Conservation (phyloP, 2,113 vertebrate species). For the Brachyhypopomus gauderio region DNA sequence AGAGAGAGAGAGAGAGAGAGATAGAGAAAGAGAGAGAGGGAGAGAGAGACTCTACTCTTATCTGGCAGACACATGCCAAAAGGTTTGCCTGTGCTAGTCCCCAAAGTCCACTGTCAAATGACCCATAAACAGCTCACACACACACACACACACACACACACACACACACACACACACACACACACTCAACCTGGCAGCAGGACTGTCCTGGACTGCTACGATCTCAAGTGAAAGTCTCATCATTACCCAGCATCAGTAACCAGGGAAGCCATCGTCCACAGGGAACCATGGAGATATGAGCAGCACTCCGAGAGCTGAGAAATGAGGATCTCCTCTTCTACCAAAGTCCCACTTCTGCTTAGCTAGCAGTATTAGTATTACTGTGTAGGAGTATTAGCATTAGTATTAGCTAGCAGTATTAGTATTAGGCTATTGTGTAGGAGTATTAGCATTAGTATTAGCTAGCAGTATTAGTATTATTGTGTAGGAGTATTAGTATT, state of each 20-base stretch:
- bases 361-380: not conserved
- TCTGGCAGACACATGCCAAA: constrained; percentile 17
- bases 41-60: constrained; percentile 20
- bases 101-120: constrained; percentile 1
- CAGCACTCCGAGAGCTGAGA: not conserved
- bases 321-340: not conserved
- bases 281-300: constrained; percentile 20
- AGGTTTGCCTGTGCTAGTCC: constrained; percentile 21
- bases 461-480: too few relatives aligned
- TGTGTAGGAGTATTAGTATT: too few relatives aligned
- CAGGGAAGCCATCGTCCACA: constrained; percentile 58
- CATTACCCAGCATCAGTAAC: constrained; percentile 74
- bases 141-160: constrained; percentile 14
- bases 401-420: too few relatives aligned
- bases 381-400: too few relatives aligned
- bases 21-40: constrained; percentile 34
- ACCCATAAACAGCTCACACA: constrained; percentile 7
- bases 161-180: constrained; percentile 14
- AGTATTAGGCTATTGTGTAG: too few relatives aligned
- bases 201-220: constrained; percentile 42
- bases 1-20: constrained; percentile 14
- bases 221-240: constrained; percentile 64
- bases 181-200: constrained; percentile 3
- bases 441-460: too few relatives aligned
- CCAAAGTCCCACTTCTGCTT: not conserved